These are phyloP conservation scores for Drosophila antonietae DNA, from an alignment of 2,888 invertebrate species.

Conservation along the genomic window DNA sequence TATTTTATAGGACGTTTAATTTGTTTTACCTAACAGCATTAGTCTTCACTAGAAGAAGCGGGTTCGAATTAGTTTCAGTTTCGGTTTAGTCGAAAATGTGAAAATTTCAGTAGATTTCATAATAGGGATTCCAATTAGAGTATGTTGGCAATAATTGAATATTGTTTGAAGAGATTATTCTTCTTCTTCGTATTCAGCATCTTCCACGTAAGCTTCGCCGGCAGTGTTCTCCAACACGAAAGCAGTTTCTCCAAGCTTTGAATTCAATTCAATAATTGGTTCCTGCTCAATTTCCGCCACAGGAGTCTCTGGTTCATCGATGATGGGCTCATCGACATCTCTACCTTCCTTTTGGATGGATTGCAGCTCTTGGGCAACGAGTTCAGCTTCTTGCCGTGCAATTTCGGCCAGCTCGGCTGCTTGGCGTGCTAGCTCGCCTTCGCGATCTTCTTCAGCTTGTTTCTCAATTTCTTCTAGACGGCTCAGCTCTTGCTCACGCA, in stretches of 20 bases:
- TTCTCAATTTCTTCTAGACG: constrained; percentile 86
- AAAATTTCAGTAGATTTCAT: constrained; percentile 22
- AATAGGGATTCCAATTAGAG: constrained; percentile 17
- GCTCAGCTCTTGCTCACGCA: constrained; percentile 86
- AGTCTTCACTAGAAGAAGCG: background rate
- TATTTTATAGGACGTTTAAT: constrained; percentile 2
- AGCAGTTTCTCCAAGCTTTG: constrained; percentile 56
- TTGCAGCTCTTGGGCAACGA: constrained; percentile 87
- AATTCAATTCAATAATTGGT: constrained; percentile 72
- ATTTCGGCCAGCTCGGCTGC: constrained; percentile 89
- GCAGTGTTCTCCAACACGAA: constrained; percentile 49
- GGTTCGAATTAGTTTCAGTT: background rate
- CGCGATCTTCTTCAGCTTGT: constrained; percentile 86
- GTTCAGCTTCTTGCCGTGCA: constrained; percentile 87
- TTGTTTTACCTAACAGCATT: constrained; percentile 1
- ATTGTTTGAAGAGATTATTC: constrained; percentile 28
- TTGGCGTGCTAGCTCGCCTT: constrained; percentile 89
- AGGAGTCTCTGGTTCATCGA: constrained; percentile 82
- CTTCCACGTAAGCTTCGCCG: constrained; percentile 62
- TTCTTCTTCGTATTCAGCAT: constrained; percentile 64
- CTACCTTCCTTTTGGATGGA: constrained; percentile 74
- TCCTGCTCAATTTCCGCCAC: constrained; percentile 64
- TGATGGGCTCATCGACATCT: constrained; percentile 84
- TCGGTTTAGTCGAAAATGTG: constrained; percentile 12
- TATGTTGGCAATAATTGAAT: constrained; percentile 7